Evolutionary conservation across 1,140 invertebrate species (phyloP), one percentile per base, ranked within the genome.

Genomic region (Chelonus insularis): DNA sequence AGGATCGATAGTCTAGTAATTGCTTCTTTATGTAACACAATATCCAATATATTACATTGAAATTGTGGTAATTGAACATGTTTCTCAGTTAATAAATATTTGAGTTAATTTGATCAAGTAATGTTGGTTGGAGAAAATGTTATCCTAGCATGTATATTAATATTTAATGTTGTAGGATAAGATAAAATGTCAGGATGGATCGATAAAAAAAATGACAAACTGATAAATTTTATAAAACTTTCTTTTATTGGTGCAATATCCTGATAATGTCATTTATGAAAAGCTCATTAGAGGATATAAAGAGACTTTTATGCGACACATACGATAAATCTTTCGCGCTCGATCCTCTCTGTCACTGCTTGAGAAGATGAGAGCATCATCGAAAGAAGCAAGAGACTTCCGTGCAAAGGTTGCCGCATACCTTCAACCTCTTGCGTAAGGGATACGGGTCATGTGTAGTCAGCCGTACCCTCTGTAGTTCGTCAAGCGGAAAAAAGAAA

Each of bases 271-370:
- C 34, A 55, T 39, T 37, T n/a, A 55, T 21, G 52, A 34, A 14
- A 14, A 55, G 52, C 12, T 55, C 52, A 55, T 55, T 37, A 29
- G 20, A 34, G 29, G 52, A 29, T 29, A 29, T 55, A 18, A 55
- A 55, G 34, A 55, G 8, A 34, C 50, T 18, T 55, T 18, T 21
- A 16, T 11, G 16, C 48, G 34, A 39, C 52, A 55, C 21, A 29
- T 55, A 18, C 52, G 52, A 55, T 55, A 39, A 55, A 55, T 55
- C 52, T 55, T 55, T 55, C 34, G 32, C 52, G 9, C 16, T 37
- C 36, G 18, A 55, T 55, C 52, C 52, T 48, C 45, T 23, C 2
- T 23, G 45, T n/a, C 11, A 48, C 12, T 12, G 21, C 45, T 23
- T 23, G 45, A 48, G 45, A 48, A 48, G 45, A 23, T 23, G 45